phyloP scores from a whole-genome alignment of 2,888 invertebrate species.

The Erynnis tages region DNA sequence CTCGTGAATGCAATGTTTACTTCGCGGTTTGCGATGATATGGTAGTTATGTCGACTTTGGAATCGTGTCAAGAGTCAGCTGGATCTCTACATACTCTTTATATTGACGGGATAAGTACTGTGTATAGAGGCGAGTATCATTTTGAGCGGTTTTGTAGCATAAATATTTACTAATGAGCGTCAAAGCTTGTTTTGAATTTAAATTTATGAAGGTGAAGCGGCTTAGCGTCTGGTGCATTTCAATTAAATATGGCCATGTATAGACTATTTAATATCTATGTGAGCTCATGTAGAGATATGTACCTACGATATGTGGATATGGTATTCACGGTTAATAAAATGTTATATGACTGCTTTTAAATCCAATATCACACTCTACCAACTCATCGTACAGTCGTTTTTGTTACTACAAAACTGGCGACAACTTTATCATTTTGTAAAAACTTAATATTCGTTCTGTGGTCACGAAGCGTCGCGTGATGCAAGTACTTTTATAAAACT shows the following conservation, averaged over 20 bases:
- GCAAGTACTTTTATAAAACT: slow-evolving; percentile 13
- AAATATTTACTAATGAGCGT: slow-evolving; percentile 20
- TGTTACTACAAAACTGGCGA: neutral
- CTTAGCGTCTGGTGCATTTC: slow-evolving; percentile 2
- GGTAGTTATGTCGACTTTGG: slow-evolving; percentile 13
- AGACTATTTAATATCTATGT: too few relatives aligned
- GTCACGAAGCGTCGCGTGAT: slow-evolving; percentile 23
- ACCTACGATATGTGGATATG: too few relatives aligned
- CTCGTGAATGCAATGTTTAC: slow-evolving; percentile 22
- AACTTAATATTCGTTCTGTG: slow-evolving; percentile 4
- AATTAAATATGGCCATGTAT: neutral
- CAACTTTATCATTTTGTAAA: neutral
- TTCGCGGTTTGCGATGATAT: slow-evolving; percentile 7
- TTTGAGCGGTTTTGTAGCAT: slow-evolving; percentile 12
- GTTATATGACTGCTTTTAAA: too few relatives aligned
- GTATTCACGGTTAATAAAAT: too few relatives aligned
- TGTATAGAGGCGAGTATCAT: slow-evolving; percentile 7
- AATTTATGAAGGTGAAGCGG: slow-evolving; percentile 9
- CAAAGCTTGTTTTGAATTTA: slow-evolving; percentile 13
- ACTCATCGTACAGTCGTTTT: too few relatives aligned
- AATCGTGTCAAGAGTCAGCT: slow-evolving; percentile 20
- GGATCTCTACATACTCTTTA: slow-evolving; percentile 19
- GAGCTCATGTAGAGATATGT: too few relatives aligned
- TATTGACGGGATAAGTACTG: slow-evolving; percentile 14
- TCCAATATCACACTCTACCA: too few relatives aligned